phyloP scores from a whole-genome alignment of 2,113 vertebrate genomes.

The Brevimyrus niger region DNA sequence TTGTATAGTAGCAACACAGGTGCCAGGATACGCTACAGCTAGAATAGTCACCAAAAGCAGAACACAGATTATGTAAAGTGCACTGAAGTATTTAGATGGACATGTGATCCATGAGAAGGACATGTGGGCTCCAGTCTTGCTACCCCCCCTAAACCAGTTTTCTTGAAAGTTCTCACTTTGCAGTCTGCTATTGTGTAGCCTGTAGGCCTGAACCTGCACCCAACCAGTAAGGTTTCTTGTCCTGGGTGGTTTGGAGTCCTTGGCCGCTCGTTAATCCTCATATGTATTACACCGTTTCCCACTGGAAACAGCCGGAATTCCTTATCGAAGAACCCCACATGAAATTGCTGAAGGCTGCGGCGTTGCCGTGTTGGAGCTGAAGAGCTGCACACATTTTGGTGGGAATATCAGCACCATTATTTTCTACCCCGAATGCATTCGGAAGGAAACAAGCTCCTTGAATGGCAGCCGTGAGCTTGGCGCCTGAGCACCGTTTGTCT shows the following conservation, averaged over 20 bases:
- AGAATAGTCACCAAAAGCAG: not conserved
- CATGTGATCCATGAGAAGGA: not conserved
- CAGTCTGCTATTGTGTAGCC: not conserved
- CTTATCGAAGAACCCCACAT: not conserved
- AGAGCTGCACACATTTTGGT: not conserved
- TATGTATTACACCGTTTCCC: not conserved
- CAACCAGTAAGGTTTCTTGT: not conserved
- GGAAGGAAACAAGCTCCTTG: not conserved
- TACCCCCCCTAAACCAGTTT: not conserved
- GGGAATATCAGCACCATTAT: not conserved
- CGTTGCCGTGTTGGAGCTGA: not conserved
- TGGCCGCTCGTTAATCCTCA: not conserved
- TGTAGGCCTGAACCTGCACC: not conserved
- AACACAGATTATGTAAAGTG: not conserved
- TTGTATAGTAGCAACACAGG: not conserved
- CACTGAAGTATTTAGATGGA: not conserved
- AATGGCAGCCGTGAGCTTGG: not conserved
- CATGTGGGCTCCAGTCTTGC: not conserved
- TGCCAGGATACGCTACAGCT: not conserved
- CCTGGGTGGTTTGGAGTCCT: not conserved
- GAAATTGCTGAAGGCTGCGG: not conserved
- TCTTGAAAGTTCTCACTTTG: not conserved
- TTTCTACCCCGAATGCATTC: not conserved
- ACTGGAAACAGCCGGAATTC: not conserved
- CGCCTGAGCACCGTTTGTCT: not conserved